These are phyloP conservation scores for Stictonetta naevosa DNA, from an alignment of 2,113 vertebrate genomes.

Conservation along the genomic window DNA sequence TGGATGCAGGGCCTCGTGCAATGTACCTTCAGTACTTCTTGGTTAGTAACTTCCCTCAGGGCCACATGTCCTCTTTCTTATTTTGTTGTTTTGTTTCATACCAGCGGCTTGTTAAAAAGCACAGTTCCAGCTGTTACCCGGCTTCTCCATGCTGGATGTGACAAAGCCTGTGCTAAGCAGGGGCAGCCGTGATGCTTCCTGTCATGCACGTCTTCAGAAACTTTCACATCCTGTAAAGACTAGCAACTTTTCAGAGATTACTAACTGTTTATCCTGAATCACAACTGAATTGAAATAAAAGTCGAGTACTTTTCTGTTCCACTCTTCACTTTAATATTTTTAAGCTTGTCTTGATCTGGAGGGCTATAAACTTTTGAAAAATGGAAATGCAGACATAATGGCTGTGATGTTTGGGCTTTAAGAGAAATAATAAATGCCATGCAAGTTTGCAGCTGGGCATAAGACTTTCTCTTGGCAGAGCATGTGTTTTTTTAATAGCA, in stretches of 20 bases:
- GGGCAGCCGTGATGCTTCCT: conserved; percentile 5
- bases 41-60: background rate
- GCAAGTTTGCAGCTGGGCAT: background rate
- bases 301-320: background rate
- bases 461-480: background rate
- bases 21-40: background rate
- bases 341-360: background rate
- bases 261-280: background rate
- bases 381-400: background rate
- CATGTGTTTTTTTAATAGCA: background rate
- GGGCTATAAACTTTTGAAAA: background rate
- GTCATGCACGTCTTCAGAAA: conserved; percentile 9
- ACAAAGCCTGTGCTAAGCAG: background rate
- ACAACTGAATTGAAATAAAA: background rate
- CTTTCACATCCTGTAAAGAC: conserved; percentile 22
- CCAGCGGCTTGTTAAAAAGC: background rate
- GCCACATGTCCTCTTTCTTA: background rate
- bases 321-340: background rate
- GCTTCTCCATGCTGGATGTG: background rate
- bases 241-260: background rate
- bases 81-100: background rate
- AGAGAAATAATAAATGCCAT: background rate
- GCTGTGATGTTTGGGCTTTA: background rate
- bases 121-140: background rate
- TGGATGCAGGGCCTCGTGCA: background rate